Base-by-base conservation (phyloP, 2,113 vertebrate genomes). In the Danionella cerebrum region DNA sequence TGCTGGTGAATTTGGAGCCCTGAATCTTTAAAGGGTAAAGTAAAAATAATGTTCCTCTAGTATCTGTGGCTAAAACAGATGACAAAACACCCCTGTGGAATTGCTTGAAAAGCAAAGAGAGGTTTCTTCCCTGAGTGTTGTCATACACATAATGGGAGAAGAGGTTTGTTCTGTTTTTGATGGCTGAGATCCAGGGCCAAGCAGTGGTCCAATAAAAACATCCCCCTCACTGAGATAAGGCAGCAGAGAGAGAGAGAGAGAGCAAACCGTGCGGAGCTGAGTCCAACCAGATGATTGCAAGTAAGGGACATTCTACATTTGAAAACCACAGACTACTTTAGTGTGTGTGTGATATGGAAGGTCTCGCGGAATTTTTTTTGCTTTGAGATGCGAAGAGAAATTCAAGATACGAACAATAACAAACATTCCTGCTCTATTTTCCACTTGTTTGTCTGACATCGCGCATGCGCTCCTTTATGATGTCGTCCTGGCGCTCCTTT, bases 151-250 rank as follows among this genome's bases (percentile, higher is more conserved):
- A 82, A 77, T 81, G 67, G 41, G 75, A 70, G 71, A 83, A 75
- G 69, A 48, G 72, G 54, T 51, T 79, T 82, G 55, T 75, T 19
- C 47, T 76, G 77, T 70, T 84, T 83, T 79, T 58, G 16, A 59
- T 81, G 83, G 79, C 36, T 18, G 31, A 5, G 18, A 29, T 76
- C 81, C 84, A 86, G 81, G 25, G 44, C 54, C 74, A 57, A 70
- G 67, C 44, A 33, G 74, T 22, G 65, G 73, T 83, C 79, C 82
- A 85, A 78, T 54, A 75, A 62, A 85, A 86, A 85, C 77, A 81
- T 64, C 54, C 53, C 55, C 16, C 10, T 36, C 39, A 38, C 18
- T 42, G 29, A 70, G 62, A 74, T 70, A 74, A 70, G 65, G 13
- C 44, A 42, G 29, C 21, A 39, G 31, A 60, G 54, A n/a, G n/a